A percentile compares a stretch with the other conserved stretches of the same genome.
Evolutionary conservation across 2,113 vertebrate genomes (phyloP).

Genomic region (Machaerirhynchus nigripectus): DNA sequence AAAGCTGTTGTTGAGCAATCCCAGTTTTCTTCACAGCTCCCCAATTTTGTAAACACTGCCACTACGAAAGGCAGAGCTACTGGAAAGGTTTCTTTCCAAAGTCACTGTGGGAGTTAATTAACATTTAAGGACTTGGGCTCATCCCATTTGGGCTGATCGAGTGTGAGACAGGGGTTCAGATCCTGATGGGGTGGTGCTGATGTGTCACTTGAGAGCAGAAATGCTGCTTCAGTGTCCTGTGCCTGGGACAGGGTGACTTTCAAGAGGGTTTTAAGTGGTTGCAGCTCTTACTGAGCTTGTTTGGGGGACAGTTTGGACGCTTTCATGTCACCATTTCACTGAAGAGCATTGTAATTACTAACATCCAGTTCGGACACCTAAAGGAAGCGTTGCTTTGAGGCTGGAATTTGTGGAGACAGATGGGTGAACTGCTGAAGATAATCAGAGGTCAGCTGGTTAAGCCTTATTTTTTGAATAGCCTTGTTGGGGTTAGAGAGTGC

Average conservation of each 20-base stretch:
- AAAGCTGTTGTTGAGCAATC: background rate
- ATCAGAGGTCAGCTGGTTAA: background rate
- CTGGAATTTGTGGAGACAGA: background rate
- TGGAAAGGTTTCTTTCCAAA: background rate
- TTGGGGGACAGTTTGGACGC: background rate
- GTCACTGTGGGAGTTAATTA: background rate
- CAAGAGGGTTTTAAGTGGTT: background rate
- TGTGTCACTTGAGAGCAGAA: background rate
- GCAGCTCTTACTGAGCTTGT: background rate
- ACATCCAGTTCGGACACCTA: background rate
- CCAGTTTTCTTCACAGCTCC: conserved; percentile 14
- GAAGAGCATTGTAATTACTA: background rate
- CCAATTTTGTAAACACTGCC: background rate
- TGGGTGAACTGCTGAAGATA: background rate
- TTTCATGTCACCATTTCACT: background rate
- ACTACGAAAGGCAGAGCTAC: background rate
- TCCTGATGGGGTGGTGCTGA: background rate
- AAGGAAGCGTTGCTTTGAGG: background rate
- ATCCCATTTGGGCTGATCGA: background rate
- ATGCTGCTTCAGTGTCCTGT: rapidly evolving
- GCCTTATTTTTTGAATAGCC: background rate
- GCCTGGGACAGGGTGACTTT: background rate
- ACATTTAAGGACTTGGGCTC: background rate
- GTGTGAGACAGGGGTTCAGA: background rate
- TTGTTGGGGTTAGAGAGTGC: background rate